Evolutionary conservation across 2,797 vertebrate genomes (phyloP).

Genomic region (Melanotaenia trifasciata): DNA sequence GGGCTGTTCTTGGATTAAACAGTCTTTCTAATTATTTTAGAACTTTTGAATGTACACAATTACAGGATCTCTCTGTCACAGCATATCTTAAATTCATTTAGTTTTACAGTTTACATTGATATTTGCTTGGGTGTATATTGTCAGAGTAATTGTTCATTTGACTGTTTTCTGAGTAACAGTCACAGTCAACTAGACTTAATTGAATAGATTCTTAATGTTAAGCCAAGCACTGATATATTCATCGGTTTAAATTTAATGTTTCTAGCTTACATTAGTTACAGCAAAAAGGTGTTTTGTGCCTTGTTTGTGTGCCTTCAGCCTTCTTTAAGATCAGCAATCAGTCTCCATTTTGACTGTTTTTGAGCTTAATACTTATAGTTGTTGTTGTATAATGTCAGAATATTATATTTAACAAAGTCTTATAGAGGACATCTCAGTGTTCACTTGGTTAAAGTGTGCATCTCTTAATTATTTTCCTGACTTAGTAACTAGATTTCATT

Average conservation of each 20-base stretch:
- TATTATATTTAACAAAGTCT: neutral
- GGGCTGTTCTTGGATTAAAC: neutral
- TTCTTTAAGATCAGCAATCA: constrained; percentile 28
- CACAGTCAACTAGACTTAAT: constrained; percentile 10
- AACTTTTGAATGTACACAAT: constrained; percentile 7
- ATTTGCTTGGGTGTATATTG: neutral
- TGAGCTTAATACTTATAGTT: constrained; percentile 11
- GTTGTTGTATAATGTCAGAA: constrained; percentile 22
- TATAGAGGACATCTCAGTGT: neutral
- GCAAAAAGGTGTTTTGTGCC: constrained; percentile 58
- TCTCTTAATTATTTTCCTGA: constrained; percentile 16
- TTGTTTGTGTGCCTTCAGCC: constrained; percentile 65
- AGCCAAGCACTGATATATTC: constrained; percentile 12
- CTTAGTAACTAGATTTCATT: neutral
- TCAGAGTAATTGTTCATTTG: neutral
- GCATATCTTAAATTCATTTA: constrained; percentile 1
- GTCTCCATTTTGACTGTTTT: constrained; percentile 3
- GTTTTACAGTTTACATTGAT: neutral
- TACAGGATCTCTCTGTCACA: neutral
- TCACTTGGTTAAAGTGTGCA: constrained; percentile 12
- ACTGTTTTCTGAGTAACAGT: constrained; percentile 14
- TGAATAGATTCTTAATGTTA: constrained; percentile 7
- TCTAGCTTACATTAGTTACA: constrained; percentile 26
- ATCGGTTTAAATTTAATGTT: constrained; percentile 29
- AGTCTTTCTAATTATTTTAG: neutral